Evolutionary conservation across 2,888 invertebrate species (phyloP).

Genomic region (Candidula unifasciata): DNA sequence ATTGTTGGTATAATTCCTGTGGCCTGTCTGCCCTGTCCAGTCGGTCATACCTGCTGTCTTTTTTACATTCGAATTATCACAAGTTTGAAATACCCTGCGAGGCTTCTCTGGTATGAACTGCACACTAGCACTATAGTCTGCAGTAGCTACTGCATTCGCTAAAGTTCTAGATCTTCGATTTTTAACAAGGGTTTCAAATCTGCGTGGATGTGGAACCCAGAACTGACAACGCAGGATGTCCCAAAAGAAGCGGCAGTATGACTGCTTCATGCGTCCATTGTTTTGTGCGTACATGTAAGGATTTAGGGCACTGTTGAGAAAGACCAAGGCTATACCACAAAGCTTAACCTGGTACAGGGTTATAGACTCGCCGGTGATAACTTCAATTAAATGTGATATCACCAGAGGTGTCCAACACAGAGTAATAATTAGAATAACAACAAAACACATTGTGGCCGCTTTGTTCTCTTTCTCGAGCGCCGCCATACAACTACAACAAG

Average conservation of each 20-base stretch:
- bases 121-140: background rate
- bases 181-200: background rate
- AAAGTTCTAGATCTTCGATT: background rate
- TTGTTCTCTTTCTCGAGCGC: conserved; percentile 63
- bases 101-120: conserved; percentile 33
- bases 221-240: conserved; percentile 54
- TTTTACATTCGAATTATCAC: background rate
- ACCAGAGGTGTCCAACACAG: conserved; percentile 70
- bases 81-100: background rate
- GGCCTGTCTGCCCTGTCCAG: background rate
- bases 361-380: conserved; percentile 66
- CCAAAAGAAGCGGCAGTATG: conserved; percentile 57
- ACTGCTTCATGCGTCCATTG: conserved; percentile 61
- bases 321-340: conserved; percentile 70
- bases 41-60: background rate
- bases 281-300: conserved; percentile 70
- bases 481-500: conserved; percentile 55
- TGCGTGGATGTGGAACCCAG: background rate
- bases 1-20: background rate
- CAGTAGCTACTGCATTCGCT: background rate
- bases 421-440: conserved; percentile 64
- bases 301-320: conserved; percentile 69
- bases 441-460: conserved; percentile 67
- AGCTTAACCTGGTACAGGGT: conserved; percentile 70
- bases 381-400: conserved; percentile 66